Evolutionary conservation across 2,888 invertebrate genomes (phyloP).

Genomic region (Malthinus flaveolus): DNA sequence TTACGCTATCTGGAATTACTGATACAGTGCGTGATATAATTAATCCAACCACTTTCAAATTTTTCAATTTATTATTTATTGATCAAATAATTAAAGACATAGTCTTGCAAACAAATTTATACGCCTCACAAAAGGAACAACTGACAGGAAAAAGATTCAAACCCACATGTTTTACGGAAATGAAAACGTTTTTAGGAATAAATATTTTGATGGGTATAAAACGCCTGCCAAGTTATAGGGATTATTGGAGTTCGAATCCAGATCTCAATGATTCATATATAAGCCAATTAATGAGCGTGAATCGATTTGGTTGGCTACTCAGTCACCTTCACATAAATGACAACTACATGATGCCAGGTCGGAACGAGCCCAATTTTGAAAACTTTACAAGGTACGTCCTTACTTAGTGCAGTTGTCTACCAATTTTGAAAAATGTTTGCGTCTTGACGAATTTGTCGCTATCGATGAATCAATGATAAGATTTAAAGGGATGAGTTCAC

Average conservation of each 20-base stretch:
- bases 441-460: background rate
- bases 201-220: no score
- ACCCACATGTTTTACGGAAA: background rate
- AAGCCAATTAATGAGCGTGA: background rate
- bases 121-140: no score
- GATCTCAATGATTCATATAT: background rate
- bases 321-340: constrained; percentile 2
- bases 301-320: constrained; percentile 2
- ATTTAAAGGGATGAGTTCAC: constrained; percentile 33
- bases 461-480: constrained; percentile 37
- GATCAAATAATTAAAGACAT: background rate
- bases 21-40: background rate
- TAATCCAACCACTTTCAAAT: background rate
- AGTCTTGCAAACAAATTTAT: constrained; percentile 5
- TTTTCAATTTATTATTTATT: background rate
- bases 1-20: no score
- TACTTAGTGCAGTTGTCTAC: background rate
- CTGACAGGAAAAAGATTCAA: background rate
- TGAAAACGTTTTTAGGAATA: background rate
- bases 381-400: constrained; percentile 7
- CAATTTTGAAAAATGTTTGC: background rate
- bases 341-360: background rate
- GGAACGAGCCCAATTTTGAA: background rate
- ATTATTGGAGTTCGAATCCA: background rate
- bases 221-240: background rate